A percentile compares a stretch with the other conserved stretches of the same genome.
These are phyloP conservation scores for Cerastis leucographa DNA, from an alignment of 2,888 invertebrate species.

Conservation along the genomic window DNA sequence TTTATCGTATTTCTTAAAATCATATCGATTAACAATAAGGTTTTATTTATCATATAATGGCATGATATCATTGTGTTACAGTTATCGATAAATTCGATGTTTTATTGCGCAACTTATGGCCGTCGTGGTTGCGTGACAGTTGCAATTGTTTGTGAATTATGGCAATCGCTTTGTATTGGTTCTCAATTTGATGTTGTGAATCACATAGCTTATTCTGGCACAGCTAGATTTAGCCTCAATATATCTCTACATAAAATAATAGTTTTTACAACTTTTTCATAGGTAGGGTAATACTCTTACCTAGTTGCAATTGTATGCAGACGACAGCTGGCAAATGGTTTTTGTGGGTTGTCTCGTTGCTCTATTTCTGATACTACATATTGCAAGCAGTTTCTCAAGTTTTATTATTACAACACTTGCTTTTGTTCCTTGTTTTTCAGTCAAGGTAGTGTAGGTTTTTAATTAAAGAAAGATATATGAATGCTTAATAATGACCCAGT, in stretches of 20 bases:
- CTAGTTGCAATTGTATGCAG: constrained; percentile 7
- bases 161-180: neutral
- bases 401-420: neutral
- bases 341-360: constrained; percentile 9
- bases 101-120: constrained; percentile 44
- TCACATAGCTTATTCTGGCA: neutral
- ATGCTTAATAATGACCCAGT: neutral
- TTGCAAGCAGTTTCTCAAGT: neutral
- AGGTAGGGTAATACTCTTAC: neutral
- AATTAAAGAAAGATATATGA: too few relatives aligned
- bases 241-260: neutral
- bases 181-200: constrained; percentile 26
- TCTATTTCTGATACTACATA: neutral
- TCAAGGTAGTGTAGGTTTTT: neutral
- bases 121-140: constrained; percentile 39
- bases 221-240: neutral
- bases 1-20: constrained; percentile 53
- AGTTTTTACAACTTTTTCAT: neutral
- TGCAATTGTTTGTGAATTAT: constrained; percentile 33
- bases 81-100: constrained; percentile 47
- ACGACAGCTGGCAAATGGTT: constrained; percentile 39
- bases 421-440: neutral
- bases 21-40: constrained; percentile 45
- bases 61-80: constrained; percentile 51
- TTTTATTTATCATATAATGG: constrained; percentile 43